A percentile compares a stretch with the other conserved stretches of the same genome.
Evolutionary conservation across 2,888 invertebrate species (phyloP).

Genomic region (Tenodera sinensis): DNA sequence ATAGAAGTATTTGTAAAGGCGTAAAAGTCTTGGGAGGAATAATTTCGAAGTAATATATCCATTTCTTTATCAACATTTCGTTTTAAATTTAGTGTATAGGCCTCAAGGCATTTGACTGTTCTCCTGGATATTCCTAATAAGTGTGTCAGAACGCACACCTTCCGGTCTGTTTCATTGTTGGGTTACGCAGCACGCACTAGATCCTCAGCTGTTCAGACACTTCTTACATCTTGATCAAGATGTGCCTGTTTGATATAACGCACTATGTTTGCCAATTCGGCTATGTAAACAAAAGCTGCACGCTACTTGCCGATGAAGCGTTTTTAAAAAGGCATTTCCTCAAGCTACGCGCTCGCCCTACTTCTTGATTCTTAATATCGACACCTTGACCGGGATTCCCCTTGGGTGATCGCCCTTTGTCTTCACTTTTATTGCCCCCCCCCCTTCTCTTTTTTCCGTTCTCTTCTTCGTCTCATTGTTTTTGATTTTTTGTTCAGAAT

Average conservation of each 20-base stretch:
- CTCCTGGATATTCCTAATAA: background rate
- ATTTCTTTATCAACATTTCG: too few species aligned
- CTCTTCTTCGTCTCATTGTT: background rate
- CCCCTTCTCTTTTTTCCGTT: background rate
- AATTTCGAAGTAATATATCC: too few species aligned
- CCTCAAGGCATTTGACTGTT: background rate
- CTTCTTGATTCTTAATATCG: background rate
- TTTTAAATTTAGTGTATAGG: too few species aligned
- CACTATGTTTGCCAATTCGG: background rate
- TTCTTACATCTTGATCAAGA: background rate
- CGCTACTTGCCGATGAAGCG: background rate
- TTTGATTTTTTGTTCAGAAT: background rate
- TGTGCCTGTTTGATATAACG: background rate
- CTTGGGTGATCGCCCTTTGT: background rate
- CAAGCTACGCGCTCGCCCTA: background rate
- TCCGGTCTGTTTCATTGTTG: background rate
- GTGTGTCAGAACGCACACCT: background rate
- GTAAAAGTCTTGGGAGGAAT: too few species aligned
- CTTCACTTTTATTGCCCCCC: too few species aligned
- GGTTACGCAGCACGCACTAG: background rate
- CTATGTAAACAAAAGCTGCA: background rate
- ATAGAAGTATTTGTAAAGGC: too few species aligned
- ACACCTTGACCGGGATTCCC: background rate
- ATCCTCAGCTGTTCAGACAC: background rate
- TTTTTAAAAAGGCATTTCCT: background rate